phyloP scores from a whole-genome alignment of 2,888 invertebrate genomes.

The Ennomos quercinarius region DNA sequence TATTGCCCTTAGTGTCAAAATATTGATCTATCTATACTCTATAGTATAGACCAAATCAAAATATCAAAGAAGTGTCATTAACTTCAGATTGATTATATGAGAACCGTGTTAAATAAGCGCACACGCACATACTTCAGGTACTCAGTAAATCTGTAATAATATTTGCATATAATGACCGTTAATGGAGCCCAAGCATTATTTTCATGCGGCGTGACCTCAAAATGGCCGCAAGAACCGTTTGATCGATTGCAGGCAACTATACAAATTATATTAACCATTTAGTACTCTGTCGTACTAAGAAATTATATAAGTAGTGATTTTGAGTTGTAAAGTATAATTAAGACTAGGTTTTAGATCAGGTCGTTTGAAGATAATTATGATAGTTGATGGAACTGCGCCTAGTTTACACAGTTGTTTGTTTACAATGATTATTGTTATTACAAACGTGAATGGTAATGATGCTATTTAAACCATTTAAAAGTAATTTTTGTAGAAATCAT shows the following conservation, averaged over 20 bases:
- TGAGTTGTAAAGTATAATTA: background rate
- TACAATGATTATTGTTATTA: slow-evolving; percentile 50
- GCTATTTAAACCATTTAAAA: slow-evolving; percentile 47
- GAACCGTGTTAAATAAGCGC: slow-evolving; percentile 7
- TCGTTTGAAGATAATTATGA: background rate
- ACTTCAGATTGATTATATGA: no score
- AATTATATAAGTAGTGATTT: background rate
- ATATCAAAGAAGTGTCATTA: no score
- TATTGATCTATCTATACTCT: no score
- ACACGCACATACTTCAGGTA: slow-evolving; percentile 7
- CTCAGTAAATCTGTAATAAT: slow-evolving; percentile 64
- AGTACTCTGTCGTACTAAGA: slow-evolving; percentile 29
- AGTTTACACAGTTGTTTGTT: slow-evolving; percentile 15
- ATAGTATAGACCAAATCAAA: no score
- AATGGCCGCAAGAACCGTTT: slow-evolving; percentile 72
- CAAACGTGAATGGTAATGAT: slow-evolving; percentile 49
- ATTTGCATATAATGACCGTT: slow-evolving; percentile 84
- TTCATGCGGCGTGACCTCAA: slow-evolving; percentile 78
- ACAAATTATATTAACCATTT: slow-evolving; percentile 20
- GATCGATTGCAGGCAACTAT: slow-evolving; percentile 50
- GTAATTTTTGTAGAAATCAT: slow-evolving; percentile 54
- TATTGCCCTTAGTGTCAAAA: no score
- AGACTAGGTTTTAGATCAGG: background rate
- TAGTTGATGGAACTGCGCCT: no score
- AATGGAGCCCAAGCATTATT: slow-evolving; percentile 75